These are phyloP conservation scores for Lasioglossum leucozonium DNA, from an alignment of 2,888 invertebrate genomes.

Conservation along the genomic window DNA sequence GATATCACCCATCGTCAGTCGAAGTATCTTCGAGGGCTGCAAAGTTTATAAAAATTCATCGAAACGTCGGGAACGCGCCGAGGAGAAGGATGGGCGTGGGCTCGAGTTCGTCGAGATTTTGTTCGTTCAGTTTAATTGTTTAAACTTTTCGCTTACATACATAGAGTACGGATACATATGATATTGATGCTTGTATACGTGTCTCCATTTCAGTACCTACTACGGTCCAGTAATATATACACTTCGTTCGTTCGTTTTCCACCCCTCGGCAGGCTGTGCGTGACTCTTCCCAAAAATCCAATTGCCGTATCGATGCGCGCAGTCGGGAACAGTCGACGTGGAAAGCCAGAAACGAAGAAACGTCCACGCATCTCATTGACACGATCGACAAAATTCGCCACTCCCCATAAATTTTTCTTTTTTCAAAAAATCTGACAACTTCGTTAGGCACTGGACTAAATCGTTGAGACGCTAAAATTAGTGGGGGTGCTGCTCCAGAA, in stretches of 20 bases:
- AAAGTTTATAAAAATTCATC: not conserved
- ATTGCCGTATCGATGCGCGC: slow-evolving; percentile 1
- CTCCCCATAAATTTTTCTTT: not conserved
- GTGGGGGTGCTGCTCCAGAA: too few species aligned
- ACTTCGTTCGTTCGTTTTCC: slow-evolving; percentile 66
- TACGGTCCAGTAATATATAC: slow-evolving; percentile 72
- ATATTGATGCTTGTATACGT: slow-evolving; percentile 73
- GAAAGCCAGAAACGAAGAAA: not conserved
- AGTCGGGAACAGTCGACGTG: slow-evolving; percentile 21
- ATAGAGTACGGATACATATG: slow-evolving; percentile 83
- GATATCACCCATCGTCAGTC: too few species aligned
- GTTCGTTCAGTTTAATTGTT: slow-evolving; percentile 77
- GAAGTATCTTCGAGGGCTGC: not conserved
- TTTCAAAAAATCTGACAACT: not conserved
- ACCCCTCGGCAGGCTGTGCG: slow-evolving; percentile 46
- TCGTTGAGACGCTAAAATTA: not conserved
- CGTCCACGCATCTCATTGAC: too few species aligned
- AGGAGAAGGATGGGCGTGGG: not conserved
- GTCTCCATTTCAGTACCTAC: slow-evolving; percentile 61
- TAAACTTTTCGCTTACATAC: slow-evolving; percentile 82
- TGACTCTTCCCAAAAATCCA: slow-evolving; percentile 39
- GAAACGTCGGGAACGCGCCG: not conserved
- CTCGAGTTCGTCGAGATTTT: slow-evolving; percentile 47
- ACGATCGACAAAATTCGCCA: too few species aligned
- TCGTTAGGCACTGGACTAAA: not conserved